Evolutionary conservation across 2,888 invertebrate species (phyloP).

Genomic region (Caenorhabditis angaria): DNA sequence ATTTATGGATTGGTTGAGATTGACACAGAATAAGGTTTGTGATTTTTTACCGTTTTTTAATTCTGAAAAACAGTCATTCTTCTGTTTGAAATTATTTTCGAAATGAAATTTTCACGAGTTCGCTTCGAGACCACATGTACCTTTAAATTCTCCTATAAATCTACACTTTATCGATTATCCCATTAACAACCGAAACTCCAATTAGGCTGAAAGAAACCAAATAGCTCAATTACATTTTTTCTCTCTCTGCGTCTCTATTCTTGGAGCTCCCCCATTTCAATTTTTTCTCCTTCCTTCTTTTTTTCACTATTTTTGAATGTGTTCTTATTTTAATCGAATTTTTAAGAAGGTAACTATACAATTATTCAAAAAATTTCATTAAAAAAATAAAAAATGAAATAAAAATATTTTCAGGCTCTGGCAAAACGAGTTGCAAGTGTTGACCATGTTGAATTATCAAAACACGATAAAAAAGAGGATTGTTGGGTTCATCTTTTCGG

Average conservation of each 20-base stretch:
- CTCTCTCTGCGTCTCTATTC: conserved; percentile 7
- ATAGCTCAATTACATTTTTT: not conserved
- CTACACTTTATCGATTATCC: no score
- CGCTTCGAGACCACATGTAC: no score
- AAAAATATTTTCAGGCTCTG: conserved; percentile 50
- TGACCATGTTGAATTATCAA: conserved; percentile 59
- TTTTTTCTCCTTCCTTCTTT: not conserved
- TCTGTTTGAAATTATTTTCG: no score
- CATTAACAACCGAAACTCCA: no score
- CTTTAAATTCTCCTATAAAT: no score
- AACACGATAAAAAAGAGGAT: conserved; percentile 59
- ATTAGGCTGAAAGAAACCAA: not conserved
- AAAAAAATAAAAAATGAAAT: no score
- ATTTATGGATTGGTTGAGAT: conserved; percentile 66
- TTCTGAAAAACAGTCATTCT: not conserved
- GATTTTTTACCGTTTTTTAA: not conserved
- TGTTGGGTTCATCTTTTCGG: conserved; percentile 70
- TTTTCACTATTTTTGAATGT: conserved; percentile 16
- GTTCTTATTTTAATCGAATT: conserved; percentile 15
- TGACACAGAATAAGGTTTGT: conserved; percentile 51
- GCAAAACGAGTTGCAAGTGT: conserved; percentile 52
- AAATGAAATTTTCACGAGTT: no score
- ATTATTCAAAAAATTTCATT: not conserved
- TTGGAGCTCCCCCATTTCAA: conserved; percentile 1
- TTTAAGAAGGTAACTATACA: conserved; percentile 16